Conservation (phyloP, 2,797 vertebrate species). For the Microctenopoma steveboyesi region DNA sequence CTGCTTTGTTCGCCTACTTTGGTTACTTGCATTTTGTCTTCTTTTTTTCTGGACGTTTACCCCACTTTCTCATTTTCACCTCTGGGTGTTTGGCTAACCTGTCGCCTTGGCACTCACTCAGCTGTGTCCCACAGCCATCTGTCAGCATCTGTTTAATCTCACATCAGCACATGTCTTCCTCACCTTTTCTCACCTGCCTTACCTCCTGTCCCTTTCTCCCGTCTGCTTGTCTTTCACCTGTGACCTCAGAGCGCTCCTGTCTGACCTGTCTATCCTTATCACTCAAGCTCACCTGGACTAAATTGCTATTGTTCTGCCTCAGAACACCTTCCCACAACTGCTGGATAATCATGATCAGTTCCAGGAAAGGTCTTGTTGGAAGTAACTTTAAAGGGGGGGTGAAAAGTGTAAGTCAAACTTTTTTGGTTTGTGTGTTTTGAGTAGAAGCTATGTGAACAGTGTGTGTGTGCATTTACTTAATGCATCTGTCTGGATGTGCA, state of each 20-base stretch:
- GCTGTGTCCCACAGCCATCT: constrained; percentile 65
- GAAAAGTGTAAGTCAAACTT: constrained; percentile 27
- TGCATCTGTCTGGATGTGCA: constrained; percentile 28
- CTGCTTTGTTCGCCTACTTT: constrained; percentile 17
- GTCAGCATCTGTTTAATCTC: constrained; percentile 78
- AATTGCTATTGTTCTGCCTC: constrained; percentile 66
- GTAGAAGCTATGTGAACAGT: not conserved
- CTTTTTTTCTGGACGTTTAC: constrained; percentile 32
- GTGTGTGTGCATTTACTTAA: constrained; percentile 9
- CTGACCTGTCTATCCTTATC: constrained; percentile 58
- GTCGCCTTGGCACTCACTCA: constrained; percentile 56
- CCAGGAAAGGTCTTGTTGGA: constrained; percentile 9
- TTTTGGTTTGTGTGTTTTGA: constrained; percentile 19
- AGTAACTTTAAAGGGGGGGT: constrained; percentile 31
- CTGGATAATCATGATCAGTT: constrained; percentile 35
- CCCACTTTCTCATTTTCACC: constrained; percentile 30
- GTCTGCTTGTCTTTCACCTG: constrained; percentile 73
- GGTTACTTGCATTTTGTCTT: constrained; percentile 20
- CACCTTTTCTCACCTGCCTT: constrained; percentile 56
- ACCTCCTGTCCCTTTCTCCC: constrained; percentile 46
- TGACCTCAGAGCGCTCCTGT: constrained; percentile 57
- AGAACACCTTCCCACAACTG: constrained; percentile 44
- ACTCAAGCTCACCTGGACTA: constrained; percentile 68
- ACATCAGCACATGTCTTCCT: constrained; percentile 63
- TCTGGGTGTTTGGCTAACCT: constrained; percentile 58